Percentiles rank a stretch among this genome's conserved stretches.
Evolutionary conservation across 2,113 vertebrate genomes (phyloP).

Genomic region (Pollachius pollachius): DNA sequence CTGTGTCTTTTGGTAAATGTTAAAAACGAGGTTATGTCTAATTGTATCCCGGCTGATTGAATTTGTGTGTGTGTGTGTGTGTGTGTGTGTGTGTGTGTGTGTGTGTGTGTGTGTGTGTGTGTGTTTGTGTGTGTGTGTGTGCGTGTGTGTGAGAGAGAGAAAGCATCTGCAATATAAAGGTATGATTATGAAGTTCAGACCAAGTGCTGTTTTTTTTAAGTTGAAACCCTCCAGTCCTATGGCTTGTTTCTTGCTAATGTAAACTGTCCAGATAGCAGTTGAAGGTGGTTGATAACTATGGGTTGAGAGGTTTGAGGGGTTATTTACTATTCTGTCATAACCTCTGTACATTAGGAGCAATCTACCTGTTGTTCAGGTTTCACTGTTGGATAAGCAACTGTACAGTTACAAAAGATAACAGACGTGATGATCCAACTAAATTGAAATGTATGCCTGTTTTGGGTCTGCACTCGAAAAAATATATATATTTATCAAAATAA

Average conservation of each 20-base stretch:
- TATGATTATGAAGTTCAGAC: too few species aligned
- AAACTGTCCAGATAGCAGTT: constrained; percentile 11
- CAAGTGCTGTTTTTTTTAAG: too few species aligned
- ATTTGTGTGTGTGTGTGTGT: constrained; percentile 23
- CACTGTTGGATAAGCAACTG: constrained; percentile 9
- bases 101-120: constrained; percentile 1
- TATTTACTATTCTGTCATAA: constrained; percentile 32
- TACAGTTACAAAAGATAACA: background rate
- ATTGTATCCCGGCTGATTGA: too few species aligned
- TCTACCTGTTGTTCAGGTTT: background rate
- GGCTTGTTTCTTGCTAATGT: background rate
- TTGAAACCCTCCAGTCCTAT: too few species aligned
- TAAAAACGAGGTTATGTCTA: too few species aligned
- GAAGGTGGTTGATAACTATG: background rate
- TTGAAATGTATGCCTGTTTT: too few species aligned
- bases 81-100: constrained; percentile 18
- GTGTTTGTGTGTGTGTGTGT: background rate
- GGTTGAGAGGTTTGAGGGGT: constrained; percentile 4
- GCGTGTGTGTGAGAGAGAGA: constrained; percentile 4
- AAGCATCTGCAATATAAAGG: too few species aligned
- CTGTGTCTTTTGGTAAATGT: too few species aligned
- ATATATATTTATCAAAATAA: too few species aligned
- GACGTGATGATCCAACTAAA: too few species aligned
- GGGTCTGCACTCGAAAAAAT: too few species aligned
- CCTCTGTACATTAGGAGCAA: constrained; percentile 17